Percentiles rank a stretch among this genome's conserved stretches.
Evolutionary conservation across 2,888 invertebrate genomes (phyloP).

Genomic region (Caenorhabditis sp.): DNA sequence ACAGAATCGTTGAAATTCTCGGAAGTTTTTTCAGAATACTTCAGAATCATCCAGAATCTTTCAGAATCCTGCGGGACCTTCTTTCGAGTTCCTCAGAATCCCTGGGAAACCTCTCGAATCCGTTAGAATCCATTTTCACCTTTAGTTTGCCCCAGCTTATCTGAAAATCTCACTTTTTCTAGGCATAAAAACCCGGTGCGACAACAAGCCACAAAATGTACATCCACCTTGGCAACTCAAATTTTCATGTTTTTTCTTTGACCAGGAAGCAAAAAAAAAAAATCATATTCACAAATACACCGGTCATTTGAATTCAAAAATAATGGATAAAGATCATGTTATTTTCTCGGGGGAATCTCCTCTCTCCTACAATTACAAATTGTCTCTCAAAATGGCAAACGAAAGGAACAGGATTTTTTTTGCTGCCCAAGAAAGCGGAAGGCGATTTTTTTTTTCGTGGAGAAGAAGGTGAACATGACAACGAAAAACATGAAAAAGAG

Average conservation of each 20-base stretch:
- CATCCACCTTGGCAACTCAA: background rate
- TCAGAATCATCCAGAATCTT: too few species aligned
- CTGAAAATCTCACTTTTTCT: background rate
- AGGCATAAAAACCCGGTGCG: background rate
- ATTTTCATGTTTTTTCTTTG: background rate
- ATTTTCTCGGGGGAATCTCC: conserved; percentile 23
- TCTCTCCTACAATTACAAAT: background rate
- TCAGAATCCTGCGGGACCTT: too few species aligned
- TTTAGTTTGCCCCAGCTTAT: too few species aligned
- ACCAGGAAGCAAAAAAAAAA: background rate
- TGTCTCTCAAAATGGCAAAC: conserved; percentile 9
- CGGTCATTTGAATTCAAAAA: conserved; percentile 5
- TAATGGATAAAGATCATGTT: conserved; percentile 10
- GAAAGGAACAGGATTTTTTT: conserved; percentile 56
- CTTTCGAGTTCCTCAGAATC: too few species aligned
- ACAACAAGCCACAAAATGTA: background rate
- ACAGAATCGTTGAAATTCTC: too few species aligned
- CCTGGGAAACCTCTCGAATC: too few species aligned
- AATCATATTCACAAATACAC: background rate
- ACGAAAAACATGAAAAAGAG: conserved; percentile 26
- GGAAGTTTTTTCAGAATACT: too few species aligned
- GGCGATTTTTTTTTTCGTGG: conserved; percentile 1
- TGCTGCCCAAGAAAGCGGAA: conserved; percentile 41
- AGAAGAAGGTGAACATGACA: conserved; percentile 33
- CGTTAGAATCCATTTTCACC: too few species aligned